These are phyloP conservation scores for Eupeodes luniger DNA, from an alignment of 2,888 invertebrate genomes.

Conservation along the genomic window DNA sequence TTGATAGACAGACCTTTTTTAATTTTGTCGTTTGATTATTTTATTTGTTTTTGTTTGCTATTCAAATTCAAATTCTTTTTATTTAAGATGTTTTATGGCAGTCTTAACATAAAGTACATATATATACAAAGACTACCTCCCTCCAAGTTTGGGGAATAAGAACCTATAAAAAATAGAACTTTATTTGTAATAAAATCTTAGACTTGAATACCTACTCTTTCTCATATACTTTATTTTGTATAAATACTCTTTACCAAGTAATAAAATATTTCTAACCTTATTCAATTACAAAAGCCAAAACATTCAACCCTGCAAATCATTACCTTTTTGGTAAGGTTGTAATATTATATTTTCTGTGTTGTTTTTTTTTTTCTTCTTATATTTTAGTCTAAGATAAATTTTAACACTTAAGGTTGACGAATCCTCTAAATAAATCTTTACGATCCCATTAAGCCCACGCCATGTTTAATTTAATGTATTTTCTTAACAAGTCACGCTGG, in stretches of 20 bases:
- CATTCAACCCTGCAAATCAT: slow-evolving; percentile 32
- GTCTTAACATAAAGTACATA: background rate
- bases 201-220: background rate
- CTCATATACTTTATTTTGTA: background rate
- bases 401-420: slow-evolving; percentile 46
- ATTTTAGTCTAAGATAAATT: slow-evolving; percentile 12
- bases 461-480: slow-evolving; percentile 40
- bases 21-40: too few relatives aligned
- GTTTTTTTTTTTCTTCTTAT: background rate
- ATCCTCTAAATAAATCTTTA: slow-evolving; percentile 45
- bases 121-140: background rate
- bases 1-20: too few relatives aligned
- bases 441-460: slow-evolving; percentile 40
- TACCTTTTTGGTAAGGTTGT: slow-evolving; percentile 23
- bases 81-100: background rate
- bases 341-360: slow-evolving; percentile 1
- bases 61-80: too few relatives aligned
- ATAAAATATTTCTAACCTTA: slow-evolving; percentile 26
- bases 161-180: slow-evolving; percentile 3
- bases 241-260: background rate
- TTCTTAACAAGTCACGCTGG: slow-evolving; percentile 37
- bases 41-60: too few relatives aligned
- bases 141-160: background rate
- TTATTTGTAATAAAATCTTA: slow-evolving; percentile 1
- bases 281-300: slow-evolving; percentile 25